phyloP scores from a whole-genome alignment of 2,113 vertebrate genomes.

The Pelecanus crispus region DNA sequence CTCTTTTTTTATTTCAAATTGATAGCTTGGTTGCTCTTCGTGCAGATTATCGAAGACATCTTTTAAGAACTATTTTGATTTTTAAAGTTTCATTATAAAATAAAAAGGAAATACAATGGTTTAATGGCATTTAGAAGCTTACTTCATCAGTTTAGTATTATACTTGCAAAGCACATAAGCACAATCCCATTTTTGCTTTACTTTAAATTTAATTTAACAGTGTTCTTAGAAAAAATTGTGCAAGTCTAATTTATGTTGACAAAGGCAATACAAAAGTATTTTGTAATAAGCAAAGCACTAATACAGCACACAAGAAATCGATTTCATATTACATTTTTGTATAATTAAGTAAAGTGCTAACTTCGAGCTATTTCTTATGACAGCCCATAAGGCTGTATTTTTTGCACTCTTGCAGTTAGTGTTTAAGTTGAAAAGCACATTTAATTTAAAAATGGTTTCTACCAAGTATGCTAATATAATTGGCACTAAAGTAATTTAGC shows the following conservation, averaged over 20 bases:
- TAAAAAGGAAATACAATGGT: not conserved
- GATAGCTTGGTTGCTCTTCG: not conserved
- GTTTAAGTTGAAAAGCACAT: constrained; percentile 41
- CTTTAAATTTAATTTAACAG: constrained; percentile 35
- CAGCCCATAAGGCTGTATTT: not conserved
- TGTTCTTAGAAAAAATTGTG: not conserved
- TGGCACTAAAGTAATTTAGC: not conserved
- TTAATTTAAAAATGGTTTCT: constrained; percentile 30
- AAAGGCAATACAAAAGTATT: constrained; percentile 33
- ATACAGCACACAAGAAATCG: not conserved
- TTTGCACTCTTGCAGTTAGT: not conserved
- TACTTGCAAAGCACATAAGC: not conserved
- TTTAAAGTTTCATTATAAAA: not conserved
- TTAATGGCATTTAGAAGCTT: not conserved
- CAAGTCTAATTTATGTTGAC: constrained; percentile 45
- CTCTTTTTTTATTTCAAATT: not conserved
- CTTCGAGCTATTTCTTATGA: not conserved
- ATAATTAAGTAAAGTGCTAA: constrained; percentile 33
- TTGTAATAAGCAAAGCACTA: constrained; percentile 23
- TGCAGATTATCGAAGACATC: not conserved
- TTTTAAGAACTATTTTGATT: not conserved
- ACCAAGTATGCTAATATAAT: not conserved
- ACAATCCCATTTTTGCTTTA: not conserved
- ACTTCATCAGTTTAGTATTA: constrained; percentile 1
- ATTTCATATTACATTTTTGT: constrained; percentile 31